phyloP scores from a whole-genome alignment of 2,888 invertebrate species.

The Seira musarum region DNA sequence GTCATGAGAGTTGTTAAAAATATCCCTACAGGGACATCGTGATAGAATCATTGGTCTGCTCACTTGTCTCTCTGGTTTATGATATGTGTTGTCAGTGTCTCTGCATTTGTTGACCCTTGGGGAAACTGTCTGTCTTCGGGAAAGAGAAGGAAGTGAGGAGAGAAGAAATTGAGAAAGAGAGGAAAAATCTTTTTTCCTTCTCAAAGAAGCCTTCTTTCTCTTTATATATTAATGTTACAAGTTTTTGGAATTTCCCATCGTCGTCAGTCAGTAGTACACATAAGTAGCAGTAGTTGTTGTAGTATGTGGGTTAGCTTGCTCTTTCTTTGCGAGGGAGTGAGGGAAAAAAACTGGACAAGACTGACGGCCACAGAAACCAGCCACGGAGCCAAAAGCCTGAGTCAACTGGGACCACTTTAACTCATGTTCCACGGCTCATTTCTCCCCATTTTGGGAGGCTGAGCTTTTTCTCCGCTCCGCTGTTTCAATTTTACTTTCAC shows the following conservation, averaged over 20 bases:
- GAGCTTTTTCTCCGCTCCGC: no score
- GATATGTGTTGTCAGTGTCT: slow-evolving; percentile 54
- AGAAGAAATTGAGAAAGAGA: slow-evolving; percentile 33
- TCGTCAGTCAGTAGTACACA: no score
- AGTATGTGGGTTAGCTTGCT: not conserved
- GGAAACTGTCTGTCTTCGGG: slow-evolving; percentile 53
- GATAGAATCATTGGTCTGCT: slow-evolving; percentile 55
- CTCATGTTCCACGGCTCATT: slow-evolving; percentile 53
- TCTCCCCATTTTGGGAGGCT: slow-evolving; percentile 56
- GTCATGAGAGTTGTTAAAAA: slow-evolving; percentile 52
- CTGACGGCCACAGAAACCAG: slow-evolving; percentile 26
- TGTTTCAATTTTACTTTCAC: no score
- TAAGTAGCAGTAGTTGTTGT: no score
- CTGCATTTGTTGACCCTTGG: slow-evolving; percentile 51
- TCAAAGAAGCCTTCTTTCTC: no score
- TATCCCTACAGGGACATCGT: slow-evolving; percentile 54
- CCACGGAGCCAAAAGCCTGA: slow-evolving; percentile 29
- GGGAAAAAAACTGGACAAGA: slow-evolving; percentile 35
- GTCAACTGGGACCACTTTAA: slow-evolving; percentile 62
- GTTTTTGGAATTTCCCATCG: no score
- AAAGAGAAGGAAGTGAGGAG: slow-evolving; percentile 43
- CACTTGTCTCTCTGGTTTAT: slow-evolving; percentile 55
- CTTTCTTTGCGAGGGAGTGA: slow-evolving; percentile 3
- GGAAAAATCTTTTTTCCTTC: no score
- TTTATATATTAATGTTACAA: no score